Conservation (phyloP, 2,888 invertebrate genomes). For the Argynnis bischoffii region DNA sequence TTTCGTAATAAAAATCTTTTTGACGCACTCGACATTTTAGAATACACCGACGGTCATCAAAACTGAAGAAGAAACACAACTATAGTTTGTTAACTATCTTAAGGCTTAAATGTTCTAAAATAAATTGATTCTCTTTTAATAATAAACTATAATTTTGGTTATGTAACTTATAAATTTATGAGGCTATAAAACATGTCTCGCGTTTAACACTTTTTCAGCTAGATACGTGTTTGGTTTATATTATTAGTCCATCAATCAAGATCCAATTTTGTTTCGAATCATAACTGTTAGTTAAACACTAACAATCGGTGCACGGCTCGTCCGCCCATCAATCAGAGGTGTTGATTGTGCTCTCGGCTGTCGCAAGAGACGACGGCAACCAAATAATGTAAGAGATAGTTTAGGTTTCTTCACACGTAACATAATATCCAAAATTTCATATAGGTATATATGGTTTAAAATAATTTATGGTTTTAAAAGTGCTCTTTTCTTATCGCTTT, state of each 20-base stretch:
- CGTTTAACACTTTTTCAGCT: constrained; percentile 44
- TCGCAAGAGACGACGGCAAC: constrained; percentile 47
- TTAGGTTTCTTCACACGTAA: background rate
- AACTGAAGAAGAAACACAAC: background rate
- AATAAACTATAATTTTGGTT: constrained; percentile 9
- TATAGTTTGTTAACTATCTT: background rate
- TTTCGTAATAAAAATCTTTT: too few relatives aligned
- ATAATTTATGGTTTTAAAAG: background rate
- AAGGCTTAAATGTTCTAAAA: background rate
- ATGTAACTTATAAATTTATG: constrained; percentile 25
- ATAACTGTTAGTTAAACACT: constrained; percentile 79
- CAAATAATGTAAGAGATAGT: constrained; percentile 18
- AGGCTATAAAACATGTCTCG: constrained; percentile 36
- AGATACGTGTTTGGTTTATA: constrained; percentile 71
- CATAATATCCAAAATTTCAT: background rate
- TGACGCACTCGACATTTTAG: too few relatives aligned
- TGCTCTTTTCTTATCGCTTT: background rate
- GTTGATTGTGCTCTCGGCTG: constrained; percentile 58
- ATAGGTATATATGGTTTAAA: constrained; percentile 1
- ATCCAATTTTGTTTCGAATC: constrained; percentile 74
- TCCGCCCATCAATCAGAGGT: constrained; percentile 72
- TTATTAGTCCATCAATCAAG: constrained; percentile 81
- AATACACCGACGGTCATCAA: background rate
- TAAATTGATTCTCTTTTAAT: constrained; percentile 24
- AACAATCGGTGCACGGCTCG: constrained; percentile 66